Conservation (phyloP, 2,113 vertebrate species). For the Erinaceus europaeus region DNA sequence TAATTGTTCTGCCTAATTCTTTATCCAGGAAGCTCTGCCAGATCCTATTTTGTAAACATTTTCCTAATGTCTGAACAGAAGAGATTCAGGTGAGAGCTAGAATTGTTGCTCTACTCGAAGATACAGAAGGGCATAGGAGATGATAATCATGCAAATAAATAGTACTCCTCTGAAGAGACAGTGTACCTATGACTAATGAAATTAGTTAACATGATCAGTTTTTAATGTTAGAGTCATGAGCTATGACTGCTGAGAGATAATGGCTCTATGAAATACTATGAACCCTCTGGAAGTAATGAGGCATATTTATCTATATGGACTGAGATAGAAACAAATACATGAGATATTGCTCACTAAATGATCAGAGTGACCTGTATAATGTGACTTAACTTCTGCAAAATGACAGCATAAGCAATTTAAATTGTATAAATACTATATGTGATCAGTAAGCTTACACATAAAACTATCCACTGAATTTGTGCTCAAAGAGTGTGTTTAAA, state of each 20-base stretch:
- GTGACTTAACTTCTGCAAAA: neutral
- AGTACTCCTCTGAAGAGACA: neutral
- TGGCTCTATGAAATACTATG: neutral
- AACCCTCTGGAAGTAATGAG: neutral
- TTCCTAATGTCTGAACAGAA: neutral
- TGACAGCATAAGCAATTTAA: neutral
- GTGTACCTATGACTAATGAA: neutral
- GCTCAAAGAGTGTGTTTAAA: neutral
- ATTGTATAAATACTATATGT: neutral
- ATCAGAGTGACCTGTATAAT: neutral
- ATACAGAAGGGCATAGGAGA: neutral
- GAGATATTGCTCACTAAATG: neutral
- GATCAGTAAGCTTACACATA: neutral
- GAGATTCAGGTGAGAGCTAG: neutral
- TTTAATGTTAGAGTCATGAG: neutral
- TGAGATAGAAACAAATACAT: neutral
- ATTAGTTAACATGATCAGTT: neutral
- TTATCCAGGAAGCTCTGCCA: neutral
- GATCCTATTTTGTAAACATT: constrained; percentile 12
- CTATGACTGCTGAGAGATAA: neutral
- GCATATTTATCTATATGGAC: neutral
- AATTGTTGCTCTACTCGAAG: neutral
- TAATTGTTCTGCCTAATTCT: neutral
- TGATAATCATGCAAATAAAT: neutral
- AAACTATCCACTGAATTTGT: neutral